Evolutionary conservation across 2,797 vertebrate genomes (phyloP), one percentile per base, ranked within the genome.

Genomic region (Siniperca obscura): DNA sequence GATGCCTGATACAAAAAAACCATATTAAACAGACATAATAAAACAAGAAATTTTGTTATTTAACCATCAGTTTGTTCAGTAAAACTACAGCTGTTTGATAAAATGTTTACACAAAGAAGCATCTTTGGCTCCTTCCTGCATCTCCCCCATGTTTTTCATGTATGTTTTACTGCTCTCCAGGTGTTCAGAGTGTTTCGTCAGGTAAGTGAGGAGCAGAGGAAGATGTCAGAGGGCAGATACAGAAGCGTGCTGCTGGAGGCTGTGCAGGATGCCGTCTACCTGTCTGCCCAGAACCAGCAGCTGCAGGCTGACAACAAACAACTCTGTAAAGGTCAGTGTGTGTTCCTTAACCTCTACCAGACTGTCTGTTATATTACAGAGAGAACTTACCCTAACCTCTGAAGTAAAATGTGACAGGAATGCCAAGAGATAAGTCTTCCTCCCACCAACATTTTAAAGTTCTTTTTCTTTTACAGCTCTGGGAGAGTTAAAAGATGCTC

Each of bases 111-210:
- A 50, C 5, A 69, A 57, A 38, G 13, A 42, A 44, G 40, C 5
- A 27, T n/a, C 38, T 53, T 22, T 13, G 11, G 2, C 0, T 27
- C 17, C 13, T 5, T 34, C 46, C 16, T 46, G 27, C n/a, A 36
- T 34, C 48, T 7, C 44, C 30, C 16, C 10, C 22, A 1, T 61
- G 27, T 50, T 36, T 38, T 4, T 44, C 30, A 5, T 44, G n/a
- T 25, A 16, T 27, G 9, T 60, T 36, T 16, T 17, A 10, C 65
- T 30, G 13, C 13, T 78, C 36, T 72, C 0, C 74, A 98, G 97
- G 96, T 97, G 78, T 97, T 98, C 69, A 82, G 56, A 80, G 95
- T 91, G 71, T 98, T 97, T 91, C 95, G 87, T 27, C 90, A 85
- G 64, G 92, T 94, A 6, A 94, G 95, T 1, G 96, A 97, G 78